A percentile compares a stretch with the other conserved stretches of the same genome.
Conservation (phyloP, 2,888 invertebrate species). For the Clepsis dumicolana region DNA sequence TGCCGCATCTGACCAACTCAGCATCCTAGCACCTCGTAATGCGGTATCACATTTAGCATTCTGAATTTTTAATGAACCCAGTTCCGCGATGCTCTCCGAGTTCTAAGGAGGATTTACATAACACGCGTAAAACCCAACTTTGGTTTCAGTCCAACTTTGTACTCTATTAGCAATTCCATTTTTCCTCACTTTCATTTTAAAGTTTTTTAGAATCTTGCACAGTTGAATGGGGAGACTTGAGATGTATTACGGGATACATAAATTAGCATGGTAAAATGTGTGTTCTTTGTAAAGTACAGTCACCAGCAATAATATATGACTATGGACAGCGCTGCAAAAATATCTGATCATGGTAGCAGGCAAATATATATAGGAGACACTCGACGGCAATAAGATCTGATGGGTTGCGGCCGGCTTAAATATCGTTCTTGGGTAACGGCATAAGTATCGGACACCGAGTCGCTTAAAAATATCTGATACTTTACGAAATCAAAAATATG, state of each 20-base stretch:
- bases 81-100: constrained; percentile 64
- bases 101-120: constrained; percentile 70
- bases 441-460: too few relatives aligned
- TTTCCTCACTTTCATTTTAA: constrained; percentile 41
- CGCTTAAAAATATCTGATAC: too few relatives aligned
- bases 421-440: too few relatives aligned
- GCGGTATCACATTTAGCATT: constrained; percentile 66
- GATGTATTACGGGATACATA: neutral
- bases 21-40: constrained; percentile 28
- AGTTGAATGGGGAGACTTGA: neutral
- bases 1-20: constrained; percentile 48
- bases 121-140: constrained; percentile 74
- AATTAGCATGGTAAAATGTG: neutral
- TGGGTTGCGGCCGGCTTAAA: too few relatives aligned
- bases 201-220: constrained; percentile 23
- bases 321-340: too few relatives aligned
- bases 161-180: constrained; percentile 45
- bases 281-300: too few relatives aligned
- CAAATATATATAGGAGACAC: too few relatives aligned
- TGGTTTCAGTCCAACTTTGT: constrained; percentile 48
- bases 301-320: too few relatives aligned
- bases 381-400: too few relatives aligned
- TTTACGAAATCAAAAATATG: too few relatives aligned
- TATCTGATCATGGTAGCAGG: too few relatives aligned
- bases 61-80: constrained; percentile 74